Evolutionary conservation across 2,113 vertebrate genomes (phyloP), one percentile per base, ranked within the genome.

Genomic region (Tyrannus savana): DNA sequence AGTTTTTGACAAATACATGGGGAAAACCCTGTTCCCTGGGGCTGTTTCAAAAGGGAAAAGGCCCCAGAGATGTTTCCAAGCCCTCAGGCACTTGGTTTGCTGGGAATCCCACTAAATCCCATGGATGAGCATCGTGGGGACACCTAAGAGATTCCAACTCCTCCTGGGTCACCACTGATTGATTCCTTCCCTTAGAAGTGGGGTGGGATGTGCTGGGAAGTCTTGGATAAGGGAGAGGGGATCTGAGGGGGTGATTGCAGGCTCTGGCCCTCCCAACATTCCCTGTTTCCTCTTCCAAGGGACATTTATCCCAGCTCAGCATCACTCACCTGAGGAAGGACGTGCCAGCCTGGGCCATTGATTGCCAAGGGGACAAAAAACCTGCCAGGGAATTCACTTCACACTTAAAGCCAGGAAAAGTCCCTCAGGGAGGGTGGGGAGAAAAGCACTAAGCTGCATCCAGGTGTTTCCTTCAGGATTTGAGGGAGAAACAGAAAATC

Each of bases 291-390:
- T 78, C 44, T 59, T 22, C 35, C 23, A 3, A 3, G 16, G 5
- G 89, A 39, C 21, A 2, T 64, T 55, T 14, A 76, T 53, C 68
- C 55, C 83, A 44, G 47, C 72, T 86, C 0, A 15, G 46, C 41
- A 39, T 71, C 35, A 2, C 68, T 67, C 39, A 17, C 69, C 69
- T 35, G 30, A 39, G 23, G 10, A 13, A 39, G 49, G 60, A 35
- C 1, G 0, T 35, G 60, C 75, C 58, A 68, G 78, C 12, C 59
- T 39, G 60, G 56, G 76, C 80, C 41, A 17, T 66, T 95, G 96
- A 96, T 93, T 95, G 96, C 95, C 81, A 69, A 72, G 58, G 4
- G 87, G 77, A 72, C 76, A 44, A 59, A 2, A 63, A 68, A 95
- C 41, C 87, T 93, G 93, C 89, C 77, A 28, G 50, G 47, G 47